phyloP scores from a whole-genome alignment of 1,140 invertebrate genomes.

The Drosophila watanabei region DNA sequence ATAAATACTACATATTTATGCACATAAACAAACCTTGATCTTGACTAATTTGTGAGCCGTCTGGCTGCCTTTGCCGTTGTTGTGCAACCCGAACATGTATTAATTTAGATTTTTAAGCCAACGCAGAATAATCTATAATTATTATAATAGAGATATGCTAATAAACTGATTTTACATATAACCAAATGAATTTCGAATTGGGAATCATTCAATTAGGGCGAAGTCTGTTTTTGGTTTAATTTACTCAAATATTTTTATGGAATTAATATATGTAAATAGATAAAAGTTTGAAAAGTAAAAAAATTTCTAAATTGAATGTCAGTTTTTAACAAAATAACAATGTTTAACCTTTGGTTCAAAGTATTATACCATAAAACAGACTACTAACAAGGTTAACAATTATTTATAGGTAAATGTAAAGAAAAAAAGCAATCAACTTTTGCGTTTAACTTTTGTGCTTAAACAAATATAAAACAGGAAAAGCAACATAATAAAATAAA shows the following conservation, averaged over 20 bases:
- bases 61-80: conserved; percentile 24
- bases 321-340: background rate
- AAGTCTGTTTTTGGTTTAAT: background rate
- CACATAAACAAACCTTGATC: conserved; percentile 65
- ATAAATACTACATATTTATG: conserved; percentile 19
- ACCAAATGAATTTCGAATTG: conserved; percentile 23
- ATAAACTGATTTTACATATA: conserved; percentile 52
- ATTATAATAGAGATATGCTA: conserved; percentile 53
- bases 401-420: background rate
- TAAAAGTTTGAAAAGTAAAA: background rate
- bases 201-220: conserved; percentile 20
- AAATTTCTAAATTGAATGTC: background rate
- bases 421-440: background rate
- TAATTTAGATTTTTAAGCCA: conserved; percentile 67
- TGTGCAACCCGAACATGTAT: conserved; percentile 64
- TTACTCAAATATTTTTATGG: background rate
- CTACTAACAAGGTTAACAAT: background rate
- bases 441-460: too few relatives aligned
- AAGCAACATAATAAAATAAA: background rate
- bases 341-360: background rate
- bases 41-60: conserved; percentile 67
- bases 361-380: background rate
- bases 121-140: conserved; percentile 36
- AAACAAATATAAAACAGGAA: background rate
- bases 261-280: background rate